Percentiles rank a stretch among this genome's conserved stretches.
phyloP scores from a whole-genome alignment of 1,140 invertebrate species.

The Cepaea nemoralis region DNA sequence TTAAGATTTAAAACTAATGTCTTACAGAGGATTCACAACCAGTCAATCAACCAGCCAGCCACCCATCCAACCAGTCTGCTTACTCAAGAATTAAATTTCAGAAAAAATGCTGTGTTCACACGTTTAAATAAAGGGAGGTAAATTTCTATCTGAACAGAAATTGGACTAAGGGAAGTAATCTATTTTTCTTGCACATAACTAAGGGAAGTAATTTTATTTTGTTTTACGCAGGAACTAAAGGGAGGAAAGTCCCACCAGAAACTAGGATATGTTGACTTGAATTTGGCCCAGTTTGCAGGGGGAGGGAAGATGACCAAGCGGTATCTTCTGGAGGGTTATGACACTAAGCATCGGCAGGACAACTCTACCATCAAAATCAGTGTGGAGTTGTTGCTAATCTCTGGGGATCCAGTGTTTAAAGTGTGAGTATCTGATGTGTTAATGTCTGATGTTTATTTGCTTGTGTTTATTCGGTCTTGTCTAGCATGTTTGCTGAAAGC shows the following conservation, averaged over 20 bases:
- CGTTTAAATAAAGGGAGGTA: no score
- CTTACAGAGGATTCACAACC: no score
- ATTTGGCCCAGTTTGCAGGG: slow-evolving; percentile 95
- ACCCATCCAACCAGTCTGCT: no score
- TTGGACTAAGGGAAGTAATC: no score
- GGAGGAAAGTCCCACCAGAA: slow-evolving; percentile 94
- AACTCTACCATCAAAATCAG: slow-evolving; percentile 93
- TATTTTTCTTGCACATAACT: no score
- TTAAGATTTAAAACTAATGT: no score
- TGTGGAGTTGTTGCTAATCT: slow-evolving; percentile 92
- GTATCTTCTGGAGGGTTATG: slow-evolving; percentile 94
- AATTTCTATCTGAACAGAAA: no score
- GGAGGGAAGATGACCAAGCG: slow-evolving; percentile 86
- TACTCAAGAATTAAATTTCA: no score
- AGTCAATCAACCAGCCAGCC: no score
- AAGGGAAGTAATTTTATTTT: neutral
- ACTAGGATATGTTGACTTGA: slow-evolving; percentile 95
- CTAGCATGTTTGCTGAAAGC: no score
- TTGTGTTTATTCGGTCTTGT: neutral
- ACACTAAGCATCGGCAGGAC: slow-evolving; percentile 88
- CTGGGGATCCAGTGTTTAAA: slow-evolving; percentile 97
- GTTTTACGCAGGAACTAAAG: slow-evolving; percentile 78
- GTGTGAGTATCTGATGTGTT: slow-evolving; percentile 80
- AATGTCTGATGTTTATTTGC: neutral
- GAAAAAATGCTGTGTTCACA: no score